These are phyloP conservation scores for Phengaris alcon DNA, from an alignment of 2,888 invertebrate species.

Conservation along the genomic window DNA sequence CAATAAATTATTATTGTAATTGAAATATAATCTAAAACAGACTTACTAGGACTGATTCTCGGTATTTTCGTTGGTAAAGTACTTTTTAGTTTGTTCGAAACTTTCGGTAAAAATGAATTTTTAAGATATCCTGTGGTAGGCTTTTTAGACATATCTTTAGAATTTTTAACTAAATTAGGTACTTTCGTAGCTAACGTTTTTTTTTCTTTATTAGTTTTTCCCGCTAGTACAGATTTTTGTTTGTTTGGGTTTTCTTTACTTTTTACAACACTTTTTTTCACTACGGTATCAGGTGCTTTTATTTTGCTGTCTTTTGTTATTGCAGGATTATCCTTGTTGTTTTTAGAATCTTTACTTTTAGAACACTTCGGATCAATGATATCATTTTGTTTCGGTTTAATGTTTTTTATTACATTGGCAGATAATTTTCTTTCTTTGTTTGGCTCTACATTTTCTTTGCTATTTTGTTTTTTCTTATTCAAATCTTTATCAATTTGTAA, in stretches of 20 bases:
- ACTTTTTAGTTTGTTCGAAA: not conserved
- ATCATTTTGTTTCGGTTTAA: not conserved
- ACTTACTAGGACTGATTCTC: conserved; percentile 56
- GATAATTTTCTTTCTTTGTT: not conserved
- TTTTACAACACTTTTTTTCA: not conserved
- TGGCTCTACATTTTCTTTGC: not conserved
- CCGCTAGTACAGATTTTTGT: not conserved
- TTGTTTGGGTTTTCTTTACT: conserved; percentile 5
- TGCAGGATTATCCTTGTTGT: not conserved
- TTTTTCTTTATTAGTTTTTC: conserved; percentile 3
- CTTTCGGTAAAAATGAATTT: conserved; percentile 12
- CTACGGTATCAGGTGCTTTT: not conserved
- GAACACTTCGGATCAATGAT: not conserved
- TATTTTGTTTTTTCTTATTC: not conserved
- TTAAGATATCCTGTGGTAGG: not conserved
- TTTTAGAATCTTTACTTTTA: not conserved
- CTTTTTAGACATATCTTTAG: not conserved
- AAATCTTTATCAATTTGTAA: not conserved
- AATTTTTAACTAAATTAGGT: not conserved
- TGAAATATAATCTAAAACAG: not conserved
- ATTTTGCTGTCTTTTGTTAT: not conserved
- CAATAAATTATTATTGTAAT: not conserved
- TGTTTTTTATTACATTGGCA: not conserved
- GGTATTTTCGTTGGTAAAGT: conserved; percentile 42
- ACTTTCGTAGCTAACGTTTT: not conserved